Base-by-base conservation (phyloP, 2,888 invertebrate genomes). In the Ophion ventricosus region DNA sequence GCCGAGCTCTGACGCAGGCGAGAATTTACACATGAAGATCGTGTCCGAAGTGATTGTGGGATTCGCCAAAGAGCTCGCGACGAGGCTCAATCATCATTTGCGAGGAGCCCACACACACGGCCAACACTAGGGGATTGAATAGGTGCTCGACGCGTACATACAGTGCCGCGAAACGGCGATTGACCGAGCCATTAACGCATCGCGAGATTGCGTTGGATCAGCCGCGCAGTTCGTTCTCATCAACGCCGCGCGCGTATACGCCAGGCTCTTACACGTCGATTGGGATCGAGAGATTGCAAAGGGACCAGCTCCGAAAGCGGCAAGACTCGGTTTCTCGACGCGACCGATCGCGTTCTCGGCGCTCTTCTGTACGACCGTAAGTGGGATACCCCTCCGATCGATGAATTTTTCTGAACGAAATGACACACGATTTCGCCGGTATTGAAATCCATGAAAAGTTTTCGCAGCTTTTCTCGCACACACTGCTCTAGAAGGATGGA, bases 71-170 rank as follows among this genome's bases (percentile, higher is more conserved):
- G 61, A 17, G 43, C 56, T 63, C 4, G 49, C 49, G 17, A 63
- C 74, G 54, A 64, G 29, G 75, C 63, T 75, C 63, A 75, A 75
- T 75, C 54, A 56, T 76, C 66, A 56, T 56, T 56, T n/a, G 56
- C 66, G 20, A 66, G 66, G 25, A 56, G 23, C 66, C 75, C 66
- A 66, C 66, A 49, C 63, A 63, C 49, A 17, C 49, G 23, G 20
- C 49, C n/a, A 63, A 56, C 23, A 26, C 75, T 8, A 54, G 56
- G 54, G 14, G 17, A 56, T 76, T 40, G 5, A 56, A 66, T 56
- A 49, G 49, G 49, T 49, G 49, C 49, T 17, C 49, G 17, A 49
- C 49, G 49, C 14, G 14, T 17, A 17, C 3, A 17, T 17, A 14
- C 49, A 17, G 49, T 3, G 49, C 35, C 35, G 35, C 35, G 35